Conservation (phyloP, 53 echinoderm and acorn worm genomes). For the Stichopus horrens region DNA sequence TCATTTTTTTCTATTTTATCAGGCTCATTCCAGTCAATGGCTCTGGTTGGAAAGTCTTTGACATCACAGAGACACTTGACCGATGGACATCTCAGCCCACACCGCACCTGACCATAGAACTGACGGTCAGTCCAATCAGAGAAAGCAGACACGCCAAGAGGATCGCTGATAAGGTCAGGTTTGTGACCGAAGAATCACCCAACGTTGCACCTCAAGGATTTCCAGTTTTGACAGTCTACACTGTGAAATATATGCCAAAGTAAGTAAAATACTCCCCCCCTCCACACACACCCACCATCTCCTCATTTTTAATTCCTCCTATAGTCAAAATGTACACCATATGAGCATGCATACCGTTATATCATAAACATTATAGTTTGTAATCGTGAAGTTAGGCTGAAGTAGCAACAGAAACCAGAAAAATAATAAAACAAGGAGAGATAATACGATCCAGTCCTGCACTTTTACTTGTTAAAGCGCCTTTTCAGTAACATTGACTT, state of each 20-base stretch:
- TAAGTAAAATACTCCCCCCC: slow-evolving; percentile 53
- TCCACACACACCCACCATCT: neutral
- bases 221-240: slow-evolving; percentile 81
- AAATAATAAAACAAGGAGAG: no score
- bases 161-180: slow-evolving; percentile 69
- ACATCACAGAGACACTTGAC: slow-evolving; percentile 65
- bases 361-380: no score
- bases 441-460: no score
- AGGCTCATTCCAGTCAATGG: slow-evolving; percentile 69
- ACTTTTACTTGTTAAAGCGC: no score
- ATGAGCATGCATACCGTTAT: no score
- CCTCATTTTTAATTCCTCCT: neutral
- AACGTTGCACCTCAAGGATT: slow-evolving; percentile 54
- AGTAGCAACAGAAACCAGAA: no score
- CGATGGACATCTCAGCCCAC: slow-evolving; percentile 18
- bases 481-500: no score
- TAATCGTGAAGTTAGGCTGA: no score
- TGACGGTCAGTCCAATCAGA: slow-evolving; percentile 26
- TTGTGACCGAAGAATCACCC: slow-evolving; percentile 67
- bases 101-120: slow-evolving; percentile 10
- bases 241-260: slow-evolving; percentile 83
- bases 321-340: no score
- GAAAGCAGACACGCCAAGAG: slow-evolving; percentile 59
- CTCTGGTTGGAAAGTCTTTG: slow-evolving; percentile 87
- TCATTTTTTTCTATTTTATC: slow-evolving; percentile 2